Evolutionary conservation across 2,113 vertebrate species (phyloP).

Genomic region (Grus americana): DNA sequence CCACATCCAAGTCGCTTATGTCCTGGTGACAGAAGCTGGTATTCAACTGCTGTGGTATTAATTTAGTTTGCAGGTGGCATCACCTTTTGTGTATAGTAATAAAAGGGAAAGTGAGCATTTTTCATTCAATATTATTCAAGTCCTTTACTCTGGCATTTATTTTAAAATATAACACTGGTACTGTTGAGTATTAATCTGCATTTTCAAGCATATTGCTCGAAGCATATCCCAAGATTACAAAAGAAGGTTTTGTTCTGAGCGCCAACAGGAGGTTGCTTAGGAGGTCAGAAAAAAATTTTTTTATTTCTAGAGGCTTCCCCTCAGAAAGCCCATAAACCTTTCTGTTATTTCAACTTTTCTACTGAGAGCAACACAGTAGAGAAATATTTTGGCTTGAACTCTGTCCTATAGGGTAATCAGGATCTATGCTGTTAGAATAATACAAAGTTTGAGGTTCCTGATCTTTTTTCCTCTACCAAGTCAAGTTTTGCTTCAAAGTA

Average conservation of each 20-base stretch:
- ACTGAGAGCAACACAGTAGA: neutral
- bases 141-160: neutral
- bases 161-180: neutral
- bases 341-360: neutral
- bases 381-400: neutral
- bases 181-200: neutral
- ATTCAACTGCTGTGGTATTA: neutral
- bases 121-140: neutral
- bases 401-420: neutral
- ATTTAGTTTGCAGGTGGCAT: neutral
- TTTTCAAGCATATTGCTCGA: neutral
- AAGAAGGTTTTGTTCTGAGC: neutral
- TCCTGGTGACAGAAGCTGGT: neutral
- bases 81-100: neutral
- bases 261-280: neutral
- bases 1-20: neutral
- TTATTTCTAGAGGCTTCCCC: neutral
- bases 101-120: neutral
- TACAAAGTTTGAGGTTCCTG: neutral
- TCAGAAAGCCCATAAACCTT: neutral
- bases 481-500: neutral
- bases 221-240: neutral
- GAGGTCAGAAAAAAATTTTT: neutral
- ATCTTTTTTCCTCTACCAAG: neutral
- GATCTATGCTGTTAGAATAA: neutral